A percentile compares a stretch with the other conserved stretches of the same genome.
phyloP scores from a whole-genome alignment of 2,113 vertebrate species.

The Alligator mississippiensis region DNA sequence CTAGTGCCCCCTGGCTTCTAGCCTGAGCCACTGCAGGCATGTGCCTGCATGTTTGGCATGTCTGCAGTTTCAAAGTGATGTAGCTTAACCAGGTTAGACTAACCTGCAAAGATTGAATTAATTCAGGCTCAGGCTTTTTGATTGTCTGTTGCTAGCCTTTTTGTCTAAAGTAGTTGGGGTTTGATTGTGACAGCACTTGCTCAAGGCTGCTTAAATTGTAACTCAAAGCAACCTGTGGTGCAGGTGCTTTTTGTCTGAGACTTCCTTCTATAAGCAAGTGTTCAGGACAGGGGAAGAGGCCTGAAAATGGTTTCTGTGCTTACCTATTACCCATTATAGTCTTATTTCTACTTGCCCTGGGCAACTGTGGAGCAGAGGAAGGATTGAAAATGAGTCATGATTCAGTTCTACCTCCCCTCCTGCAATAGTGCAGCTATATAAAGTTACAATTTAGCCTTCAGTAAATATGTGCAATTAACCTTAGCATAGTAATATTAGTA shows the following conservation, averaged over 20 bases:
- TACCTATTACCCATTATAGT: neutral
- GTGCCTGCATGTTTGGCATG: no score
- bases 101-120: no score
- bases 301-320: neutral
- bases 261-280: neutral
- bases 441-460: slow-evolving; percentile 4
- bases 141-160: neutral
- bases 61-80: no score
- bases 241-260: neutral
- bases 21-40: no score
- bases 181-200: slow-evolving; percentile 18
- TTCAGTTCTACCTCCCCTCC: neutral
- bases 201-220: neutral
- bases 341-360: neutral
- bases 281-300: neutral
- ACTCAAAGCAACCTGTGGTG: neutral
- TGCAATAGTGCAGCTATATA: neutral
- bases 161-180: neutral
- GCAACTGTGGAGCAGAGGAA: neutral
- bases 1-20: no score
- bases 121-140: no score
- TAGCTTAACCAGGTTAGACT: no score
- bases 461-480: neutral
- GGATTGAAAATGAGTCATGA: neutral
- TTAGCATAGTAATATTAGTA: neutral